phyloP scores from a whole-genome alignment of 2,797 vertebrate genomes.

The Pachyuromys duprasi region DNA sequence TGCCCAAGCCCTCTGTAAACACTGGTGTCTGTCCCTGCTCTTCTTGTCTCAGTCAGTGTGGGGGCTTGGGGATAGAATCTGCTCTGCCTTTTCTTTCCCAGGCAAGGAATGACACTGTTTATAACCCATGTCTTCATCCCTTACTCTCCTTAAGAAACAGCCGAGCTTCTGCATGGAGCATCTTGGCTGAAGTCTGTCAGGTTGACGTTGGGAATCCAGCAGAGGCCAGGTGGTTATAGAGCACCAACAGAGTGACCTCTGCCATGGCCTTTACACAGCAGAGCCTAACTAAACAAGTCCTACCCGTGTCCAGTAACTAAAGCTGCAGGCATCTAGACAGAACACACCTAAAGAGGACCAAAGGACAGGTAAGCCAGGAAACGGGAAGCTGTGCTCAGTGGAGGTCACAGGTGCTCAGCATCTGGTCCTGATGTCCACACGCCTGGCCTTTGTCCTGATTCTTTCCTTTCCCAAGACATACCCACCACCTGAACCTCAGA shows the following conservation, averaged over 20 bases:
- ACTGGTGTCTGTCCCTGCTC: background rate
- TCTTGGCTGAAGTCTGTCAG: background rate
- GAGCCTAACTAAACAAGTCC: background rate
- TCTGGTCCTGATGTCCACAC: background rate
- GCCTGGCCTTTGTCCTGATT: background rate
- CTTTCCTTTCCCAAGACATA: background rate
- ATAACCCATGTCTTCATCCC: background rate
- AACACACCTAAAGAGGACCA: background rate
- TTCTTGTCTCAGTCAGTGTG: background rate
- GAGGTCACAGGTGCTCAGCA: background rate
- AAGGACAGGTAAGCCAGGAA: slow-evolving; percentile 18
- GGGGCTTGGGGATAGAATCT: background rate
- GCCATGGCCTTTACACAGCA: background rate
- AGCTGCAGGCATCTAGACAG: background rate
- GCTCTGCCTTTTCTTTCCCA: background rate
- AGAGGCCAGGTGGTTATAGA: background rate
- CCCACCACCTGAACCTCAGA: background rate
- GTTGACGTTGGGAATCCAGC: background rate
- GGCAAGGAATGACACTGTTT: background rate
- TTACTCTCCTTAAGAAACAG: slow-evolving; percentile 36
- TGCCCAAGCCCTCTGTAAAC: background rate
- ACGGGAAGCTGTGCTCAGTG: background rate
- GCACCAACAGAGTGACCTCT: background rate
- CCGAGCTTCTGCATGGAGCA: background rate
- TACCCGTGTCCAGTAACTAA: background rate